A percentile compares a stretch with the other conserved stretches of the same genome.
These are phyloP conservation scores for Rhinophrynus dorsalis DNA, from an alignment of 2,797 vertebrate genomes.

Conservation along the genomic window DNA sequence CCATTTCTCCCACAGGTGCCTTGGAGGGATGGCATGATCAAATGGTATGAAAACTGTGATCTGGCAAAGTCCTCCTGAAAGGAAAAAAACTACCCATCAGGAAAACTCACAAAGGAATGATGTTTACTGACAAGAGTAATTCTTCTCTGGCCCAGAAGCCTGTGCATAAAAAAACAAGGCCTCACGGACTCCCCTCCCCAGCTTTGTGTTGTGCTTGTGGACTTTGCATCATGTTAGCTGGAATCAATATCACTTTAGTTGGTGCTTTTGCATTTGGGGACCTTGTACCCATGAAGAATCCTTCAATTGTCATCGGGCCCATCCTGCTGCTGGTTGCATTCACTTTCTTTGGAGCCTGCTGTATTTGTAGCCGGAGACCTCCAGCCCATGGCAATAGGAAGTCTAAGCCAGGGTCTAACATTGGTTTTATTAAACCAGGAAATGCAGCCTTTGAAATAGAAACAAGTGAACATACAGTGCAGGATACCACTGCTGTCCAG, in stretches of 20 bases:
- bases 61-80: not conserved
- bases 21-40: constrained; percentile 14
- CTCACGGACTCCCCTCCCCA: constrained; percentile 83
- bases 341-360: constrained; percentile 87
- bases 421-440: constrained; percentile 73
- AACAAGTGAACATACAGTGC: constrained; percentile 88
- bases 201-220: constrained; percentile 94
- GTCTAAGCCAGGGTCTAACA: constrained; percentile 65
- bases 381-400: constrained; percentile 58
- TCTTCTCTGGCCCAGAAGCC: constrained; percentile 61
- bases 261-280: constrained; percentile 88
- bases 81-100: not conserved
- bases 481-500: constrained; percentile 89
- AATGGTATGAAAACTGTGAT: not conserved
- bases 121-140: constrained; percentile 66
- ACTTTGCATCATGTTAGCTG: constrained; percentile 93
- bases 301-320: constrained; percentile 86
- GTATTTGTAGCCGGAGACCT: constrained; percentile 80
- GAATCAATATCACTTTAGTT: constrained; percentile 95
- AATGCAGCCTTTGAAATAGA: constrained; percentile 85
- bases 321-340: constrained; percentile 81
- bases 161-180: constrained; percentile 63
- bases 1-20: constrained; percentile 41
- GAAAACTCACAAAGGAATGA: constrained; percentile 51
- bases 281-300: constrained; percentile 78